phyloP scores from a whole-genome alignment of 2,113 vertebrate species.

The Carollia perspicillata region DNA sequence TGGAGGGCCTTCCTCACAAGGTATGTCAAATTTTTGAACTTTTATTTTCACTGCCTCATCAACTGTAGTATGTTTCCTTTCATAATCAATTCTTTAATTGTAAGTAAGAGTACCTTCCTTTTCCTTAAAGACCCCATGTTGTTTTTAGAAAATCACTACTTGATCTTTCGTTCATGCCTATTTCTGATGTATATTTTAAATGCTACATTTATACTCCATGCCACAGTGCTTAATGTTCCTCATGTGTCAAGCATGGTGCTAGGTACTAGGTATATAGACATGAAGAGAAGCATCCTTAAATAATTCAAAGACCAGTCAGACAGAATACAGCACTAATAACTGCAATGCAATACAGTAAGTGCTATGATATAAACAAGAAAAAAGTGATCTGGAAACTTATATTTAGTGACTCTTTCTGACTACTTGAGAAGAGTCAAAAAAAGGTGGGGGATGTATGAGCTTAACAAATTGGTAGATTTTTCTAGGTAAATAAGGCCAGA shows the following conservation, averaged over 20 bases:
- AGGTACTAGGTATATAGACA: neutral
- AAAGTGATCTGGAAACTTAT: neutral
- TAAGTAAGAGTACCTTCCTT: neutral
- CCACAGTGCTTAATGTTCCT: neutral
- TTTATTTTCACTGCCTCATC: neutral
- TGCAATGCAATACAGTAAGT: neutral
- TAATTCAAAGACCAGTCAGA: neutral
- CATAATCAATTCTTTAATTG: neutral
- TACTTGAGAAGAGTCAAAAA: neutral
- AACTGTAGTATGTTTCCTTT: neutral
- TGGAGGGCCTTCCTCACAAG: neutral
- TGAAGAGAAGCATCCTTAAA: neutral
- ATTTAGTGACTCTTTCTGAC: neutral
- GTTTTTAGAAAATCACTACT: neutral
- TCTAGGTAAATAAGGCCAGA: neutral
- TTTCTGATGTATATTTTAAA: neutral
- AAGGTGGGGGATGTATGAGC: neutral
- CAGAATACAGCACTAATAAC: neutral
- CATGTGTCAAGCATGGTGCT: neutral
- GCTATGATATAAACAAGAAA: neutral
- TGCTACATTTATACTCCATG: neutral
- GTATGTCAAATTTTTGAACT: neutral
- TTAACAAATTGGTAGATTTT: neutral
- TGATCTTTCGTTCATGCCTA: neutral
- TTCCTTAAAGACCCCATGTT: neutral